Percentiles rank a stretch among this genome's conserved stretches.
These are phyloP conservation scores for Crotalus adamanteus DNA, from an alignment of 2,797 vertebrate genomes.

Conservation along the genomic window DNA sequence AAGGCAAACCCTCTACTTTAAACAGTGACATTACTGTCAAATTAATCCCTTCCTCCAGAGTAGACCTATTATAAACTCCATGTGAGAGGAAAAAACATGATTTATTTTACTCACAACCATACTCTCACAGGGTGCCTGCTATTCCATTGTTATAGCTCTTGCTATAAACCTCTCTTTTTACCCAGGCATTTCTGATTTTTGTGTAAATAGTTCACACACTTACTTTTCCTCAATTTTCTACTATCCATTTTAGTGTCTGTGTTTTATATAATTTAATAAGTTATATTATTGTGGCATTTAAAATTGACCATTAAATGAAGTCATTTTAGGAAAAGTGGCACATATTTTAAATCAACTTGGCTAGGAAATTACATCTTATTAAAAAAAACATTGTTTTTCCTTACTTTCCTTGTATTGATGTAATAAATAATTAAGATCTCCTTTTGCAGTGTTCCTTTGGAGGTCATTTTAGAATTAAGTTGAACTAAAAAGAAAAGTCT, in stretches of 20 bases:
- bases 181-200: background rate
- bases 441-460: slow-evolving; percentile 9
- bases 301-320: background rate
- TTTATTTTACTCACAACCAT: background rate
- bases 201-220: background rate
- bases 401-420: background rate
- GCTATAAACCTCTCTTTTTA: background rate
- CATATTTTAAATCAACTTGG: background rate
- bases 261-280: background rate
- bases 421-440: slow-evolving; percentile 16
- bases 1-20: too few relatives aligned
- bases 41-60: background rate
- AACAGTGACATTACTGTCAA: background rate
- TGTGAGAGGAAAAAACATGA: background rate
- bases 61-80: background rate
- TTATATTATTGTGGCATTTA: background rate
- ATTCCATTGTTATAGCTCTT: background rate
- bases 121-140: background rate
- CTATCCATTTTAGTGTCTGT: background rate
- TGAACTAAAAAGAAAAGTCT: background rate
- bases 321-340: background rate
- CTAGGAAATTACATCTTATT: background rate
- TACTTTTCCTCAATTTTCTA: background rate
- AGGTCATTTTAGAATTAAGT: slow-evolving; percentile 28
- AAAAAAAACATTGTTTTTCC: background rate